Evolutionary conservation across 2,797 vertebrate genomes (phyloP).

Genomic region (Chromis chromis): DNA sequence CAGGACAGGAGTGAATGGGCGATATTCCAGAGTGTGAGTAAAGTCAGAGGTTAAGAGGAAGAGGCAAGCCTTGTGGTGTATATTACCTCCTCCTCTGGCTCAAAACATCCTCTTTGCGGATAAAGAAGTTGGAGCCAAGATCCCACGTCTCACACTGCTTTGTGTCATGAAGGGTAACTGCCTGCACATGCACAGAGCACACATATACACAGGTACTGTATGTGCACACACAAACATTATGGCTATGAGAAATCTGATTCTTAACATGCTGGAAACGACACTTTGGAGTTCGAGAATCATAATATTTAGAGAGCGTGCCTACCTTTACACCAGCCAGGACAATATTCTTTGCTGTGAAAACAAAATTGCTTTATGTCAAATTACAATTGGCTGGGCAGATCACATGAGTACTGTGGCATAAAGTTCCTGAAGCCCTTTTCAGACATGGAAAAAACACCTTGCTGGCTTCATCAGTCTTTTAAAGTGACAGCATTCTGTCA

Average conservation of each 20-base stretch:
- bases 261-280: neutral
- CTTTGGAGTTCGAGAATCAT: neutral
- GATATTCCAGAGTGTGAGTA: neutral
- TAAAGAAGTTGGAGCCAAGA: conserved; percentile 96
- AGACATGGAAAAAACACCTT: no score
- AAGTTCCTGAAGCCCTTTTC: neutral
- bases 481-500: no score
- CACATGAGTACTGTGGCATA: neutral
- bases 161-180: conserved; percentile 94
- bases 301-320: conserved; percentile 53
- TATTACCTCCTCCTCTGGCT: conserved; percentile 90
- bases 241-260: neutral
- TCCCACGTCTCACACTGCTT: conserved; percentile 90
- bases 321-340: conserved; percentile 97
- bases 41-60: neutral
- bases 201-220: conserved; percentile 2
- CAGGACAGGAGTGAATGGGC: neutral
- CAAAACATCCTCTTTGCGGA: conserved; percentile 91
- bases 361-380: conserved; percentile 22
- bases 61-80: neutral
- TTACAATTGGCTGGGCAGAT: neutral
- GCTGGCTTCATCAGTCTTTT: no score
- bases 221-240: neutral
- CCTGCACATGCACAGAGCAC: conserved; percentile 71
- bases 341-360: conserved; percentile 94